Percentiles rank a stretch among this genome's conserved stretches.
Conservation (phyloP, 2,113 vertebrate genomes). For the Syngnathus scovelli region DNA sequence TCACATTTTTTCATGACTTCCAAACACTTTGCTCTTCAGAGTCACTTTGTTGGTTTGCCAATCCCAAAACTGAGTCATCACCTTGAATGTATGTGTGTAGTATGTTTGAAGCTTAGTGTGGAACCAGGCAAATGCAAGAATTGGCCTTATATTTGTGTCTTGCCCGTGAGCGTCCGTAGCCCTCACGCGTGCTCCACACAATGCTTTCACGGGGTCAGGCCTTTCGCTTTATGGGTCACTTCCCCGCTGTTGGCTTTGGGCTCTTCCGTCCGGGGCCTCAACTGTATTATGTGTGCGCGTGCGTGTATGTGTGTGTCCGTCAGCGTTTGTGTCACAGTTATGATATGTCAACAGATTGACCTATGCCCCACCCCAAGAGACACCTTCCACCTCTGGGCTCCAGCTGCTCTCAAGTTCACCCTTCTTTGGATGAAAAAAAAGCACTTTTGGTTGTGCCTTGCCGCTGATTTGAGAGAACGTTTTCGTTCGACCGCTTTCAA, state of each 20-base stretch:
- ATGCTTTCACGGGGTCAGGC: slow-evolving; percentile 67
- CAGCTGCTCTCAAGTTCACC: slow-evolving; percentile 11
- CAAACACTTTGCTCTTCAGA: background rate
- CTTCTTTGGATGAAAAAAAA: background rate
- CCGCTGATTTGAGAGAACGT: background rate
- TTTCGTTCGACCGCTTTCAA: slow-evolving; percentile 11
- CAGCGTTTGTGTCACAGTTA: slow-evolving; percentile 43
- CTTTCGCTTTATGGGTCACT: slow-evolving; percentile 56
- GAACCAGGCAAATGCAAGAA: background rate
- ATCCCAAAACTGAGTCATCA: background rate
- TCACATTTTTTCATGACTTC: background rate
- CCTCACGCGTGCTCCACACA: slow-evolving; percentile 43
- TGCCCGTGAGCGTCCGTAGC: slow-evolving; percentile 14
- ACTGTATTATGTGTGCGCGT: slow-evolving; percentile 45
- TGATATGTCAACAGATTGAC: slow-evolving; percentile 47
- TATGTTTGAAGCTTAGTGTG: background rate
- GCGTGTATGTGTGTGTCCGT: slow-evolving; percentile 35
- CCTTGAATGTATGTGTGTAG: background rate
- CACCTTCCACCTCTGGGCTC: slow-evolving; percentile 2
- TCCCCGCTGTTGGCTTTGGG: slow-evolving; percentile 56
- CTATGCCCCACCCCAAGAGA: slow-evolving; percentile 19
- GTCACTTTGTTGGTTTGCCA: background rate
- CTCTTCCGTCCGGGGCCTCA: slow-evolving; percentile 61
- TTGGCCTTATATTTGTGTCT: slow-evolving; percentile 25
- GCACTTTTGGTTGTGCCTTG: background rate